These are phyloP conservation scores for Boloria euphrosyne DNA, from an alignment of 2,888 invertebrate species.

Conservation along the genomic window DNA sequence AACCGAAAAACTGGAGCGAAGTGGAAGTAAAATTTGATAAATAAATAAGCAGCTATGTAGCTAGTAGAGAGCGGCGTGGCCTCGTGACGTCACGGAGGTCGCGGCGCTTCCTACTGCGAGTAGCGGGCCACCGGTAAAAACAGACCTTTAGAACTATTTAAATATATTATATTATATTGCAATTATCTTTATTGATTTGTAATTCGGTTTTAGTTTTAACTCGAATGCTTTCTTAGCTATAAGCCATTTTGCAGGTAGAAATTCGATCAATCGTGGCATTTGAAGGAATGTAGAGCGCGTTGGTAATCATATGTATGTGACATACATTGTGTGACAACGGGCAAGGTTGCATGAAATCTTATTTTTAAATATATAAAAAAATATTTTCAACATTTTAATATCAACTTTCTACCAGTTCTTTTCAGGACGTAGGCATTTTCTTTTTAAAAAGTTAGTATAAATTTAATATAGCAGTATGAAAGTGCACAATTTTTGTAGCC, in stretches of 20 bases:
- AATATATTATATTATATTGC: conserved; percentile 9
- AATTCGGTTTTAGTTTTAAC: background rate
- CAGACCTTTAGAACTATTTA: conserved; percentile 24
- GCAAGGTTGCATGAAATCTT: conserved; percentile 14
- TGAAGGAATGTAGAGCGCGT: background rate
- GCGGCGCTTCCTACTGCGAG: conserved; percentile 59
- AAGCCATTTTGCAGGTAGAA: background rate
- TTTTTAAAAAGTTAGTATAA: too few species aligned
- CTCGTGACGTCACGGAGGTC: conserved; percentile 73
- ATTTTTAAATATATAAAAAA: background rate
- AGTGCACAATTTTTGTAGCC: too few species aligned
- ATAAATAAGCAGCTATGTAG: conserved; percentile 36
- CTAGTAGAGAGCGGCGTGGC: conserved; percentile 61
- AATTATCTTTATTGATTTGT: background rate
- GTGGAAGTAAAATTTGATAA: conserved; percentile 30
- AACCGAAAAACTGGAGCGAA: conserved; percentile 39
- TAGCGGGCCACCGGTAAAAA: conserved; percentile 34
- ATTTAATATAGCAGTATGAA: too few species aligned
- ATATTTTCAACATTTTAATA: too few species aligned
- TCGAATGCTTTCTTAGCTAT: background rate
- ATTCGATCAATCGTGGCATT: background rate
- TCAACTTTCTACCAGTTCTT: too few species aligned
- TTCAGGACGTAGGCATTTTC: too few species aligned
- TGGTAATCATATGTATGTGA: conserved; percentile 13
- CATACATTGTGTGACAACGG: conserved; percentile 14